Conservation (phyloP, 1,140 invertebrate species). For the Danaus melanippus region DNA sequence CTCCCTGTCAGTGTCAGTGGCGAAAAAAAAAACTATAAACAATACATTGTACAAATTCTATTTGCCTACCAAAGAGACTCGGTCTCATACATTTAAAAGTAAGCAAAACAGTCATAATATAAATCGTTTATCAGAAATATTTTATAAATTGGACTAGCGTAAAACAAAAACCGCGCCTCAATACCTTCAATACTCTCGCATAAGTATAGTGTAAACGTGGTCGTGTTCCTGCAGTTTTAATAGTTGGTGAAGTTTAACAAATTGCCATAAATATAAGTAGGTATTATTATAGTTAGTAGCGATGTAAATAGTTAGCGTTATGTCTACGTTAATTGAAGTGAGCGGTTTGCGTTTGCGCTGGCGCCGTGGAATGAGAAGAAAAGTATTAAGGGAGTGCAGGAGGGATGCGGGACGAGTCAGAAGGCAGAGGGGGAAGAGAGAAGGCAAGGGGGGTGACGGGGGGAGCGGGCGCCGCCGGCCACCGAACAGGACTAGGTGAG, state of each 20-base stretch:
- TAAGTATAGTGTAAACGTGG: constrained; percentile 69
- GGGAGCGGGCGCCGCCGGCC: constrained; percentile 55
- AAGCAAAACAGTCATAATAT: constrained; percentile 68
- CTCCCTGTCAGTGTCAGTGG: constrained; percentile 33
- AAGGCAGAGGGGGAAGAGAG: constrained; percentile 12
- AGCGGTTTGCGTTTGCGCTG: constrained; percentile 55
- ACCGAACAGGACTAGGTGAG: constrained; percentile 68
- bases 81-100: constrained; percentile 71
- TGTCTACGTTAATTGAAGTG: constrained; percentile 50
- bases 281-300: constrained; percentile 60
- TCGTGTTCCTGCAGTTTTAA: constrained; percentile 71
- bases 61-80: constrained; percentile 74
- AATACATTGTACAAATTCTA: constrained; percentile 71
- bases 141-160: constrained; percentile 43
- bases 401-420: constrained; percentile 22
- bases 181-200: constrained; percentile 64
- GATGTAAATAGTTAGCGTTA: constrained; percentile 68
- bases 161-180: constrained; percentile 62
- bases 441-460: constrained; percentile 19
- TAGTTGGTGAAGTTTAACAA: constrained; percentile 70
- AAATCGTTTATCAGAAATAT: constrained; percentile 46
- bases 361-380: constrained; percentile 63
- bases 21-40: constrained; percentile 54
- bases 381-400: constrained; percentile 43
- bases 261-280: constrained; percentile 72